phyloP scores from a whole-genome alignment of 2,113 vertebrate species.

The Halcyon malimbica region DNA sequence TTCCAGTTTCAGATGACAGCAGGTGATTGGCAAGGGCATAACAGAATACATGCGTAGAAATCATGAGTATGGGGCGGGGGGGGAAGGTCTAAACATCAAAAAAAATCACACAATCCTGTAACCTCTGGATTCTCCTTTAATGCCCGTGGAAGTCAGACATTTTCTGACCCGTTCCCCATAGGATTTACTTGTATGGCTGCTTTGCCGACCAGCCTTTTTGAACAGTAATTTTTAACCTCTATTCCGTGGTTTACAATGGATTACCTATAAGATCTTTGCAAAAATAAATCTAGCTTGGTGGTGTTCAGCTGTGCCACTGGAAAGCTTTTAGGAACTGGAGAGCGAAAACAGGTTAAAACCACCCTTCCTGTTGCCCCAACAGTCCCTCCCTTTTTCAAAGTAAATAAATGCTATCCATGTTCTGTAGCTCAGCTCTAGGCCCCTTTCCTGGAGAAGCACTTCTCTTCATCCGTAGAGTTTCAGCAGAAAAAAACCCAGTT shows the following conservation, averaged over 20 bases:
- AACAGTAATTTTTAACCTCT: not conserved
- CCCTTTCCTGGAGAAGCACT: not conserved
- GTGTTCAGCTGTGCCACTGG: not conserved
- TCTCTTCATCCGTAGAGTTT: not conserved
- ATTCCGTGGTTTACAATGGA: not conserved
- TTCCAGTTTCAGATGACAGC: not conserved
- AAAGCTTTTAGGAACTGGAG: not conserved
- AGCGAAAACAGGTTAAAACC: not conserved
- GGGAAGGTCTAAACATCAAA: not conserved
- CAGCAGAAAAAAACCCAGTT: not conserved
- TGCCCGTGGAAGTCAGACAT: rapidly evolving
- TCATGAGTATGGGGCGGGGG: rapidly evolving
- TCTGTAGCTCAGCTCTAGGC: not conserved
- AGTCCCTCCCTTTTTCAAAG: not conserved
- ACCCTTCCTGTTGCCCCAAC: not conserved
- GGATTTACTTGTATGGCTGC: not conserved
- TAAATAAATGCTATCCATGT: not conserved
- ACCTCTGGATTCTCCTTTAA: not conserved
- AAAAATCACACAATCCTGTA: not conserved
- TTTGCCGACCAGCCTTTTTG: not conserved
- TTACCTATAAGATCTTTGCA: not conserved
- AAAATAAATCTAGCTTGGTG: not conserved
- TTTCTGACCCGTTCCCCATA: not conserved
- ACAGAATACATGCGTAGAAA: not conserved
- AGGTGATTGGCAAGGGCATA: not conserved